Evolutionary conservation across 1,140 invertebrate species (phyloP).

Genomic region (Drosophila bocki): DNA sequence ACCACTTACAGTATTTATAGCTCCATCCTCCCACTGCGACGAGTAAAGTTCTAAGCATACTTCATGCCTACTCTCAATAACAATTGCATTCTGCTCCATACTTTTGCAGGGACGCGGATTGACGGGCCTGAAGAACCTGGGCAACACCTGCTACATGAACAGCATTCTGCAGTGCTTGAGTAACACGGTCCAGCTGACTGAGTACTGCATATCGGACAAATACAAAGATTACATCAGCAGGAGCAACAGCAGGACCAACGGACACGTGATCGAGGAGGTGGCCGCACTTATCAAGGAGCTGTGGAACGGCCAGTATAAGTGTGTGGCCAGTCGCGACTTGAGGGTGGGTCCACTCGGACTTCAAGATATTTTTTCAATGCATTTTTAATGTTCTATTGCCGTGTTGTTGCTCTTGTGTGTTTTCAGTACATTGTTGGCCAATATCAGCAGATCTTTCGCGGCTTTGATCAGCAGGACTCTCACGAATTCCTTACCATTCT

Average conservation of each 20-base stretch:
- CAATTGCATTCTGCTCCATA: not conserved
- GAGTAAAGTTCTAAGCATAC: conserved; percentile 43
- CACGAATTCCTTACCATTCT: conserved; percentile 97
- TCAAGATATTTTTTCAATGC: not conserved
- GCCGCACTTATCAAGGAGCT: conserved; percentile 90
- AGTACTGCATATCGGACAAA: conserved; percentile 90
- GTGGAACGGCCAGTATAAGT: conserved; percentile 91
- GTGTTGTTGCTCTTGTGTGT: conserved; percentile 15
- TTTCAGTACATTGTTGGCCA: conserved; percentile 90
- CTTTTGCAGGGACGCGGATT: conserved; percentile 89
- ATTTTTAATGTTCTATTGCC: not conserved
- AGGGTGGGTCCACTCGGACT: conserved; percentile 70
- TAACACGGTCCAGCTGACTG: conserved; percentile 90
- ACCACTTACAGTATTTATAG: conserved; percentile 74
- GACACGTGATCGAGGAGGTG: conserved; percentile 91
- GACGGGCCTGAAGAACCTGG: conserved; percentile 94
- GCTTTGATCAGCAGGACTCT: conserved; percentile 96
- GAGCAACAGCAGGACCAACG: conserved; percentile 87
- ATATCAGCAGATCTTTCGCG: conserved; percentile 92
- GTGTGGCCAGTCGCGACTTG: conserved; percentile 91
- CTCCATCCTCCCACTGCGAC: conserved; percentile 69
- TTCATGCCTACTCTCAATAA: not conserved
- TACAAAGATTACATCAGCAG: conserved; percentile 87
- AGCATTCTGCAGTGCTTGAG: conserved; percentile 97
- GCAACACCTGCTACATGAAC: conserved; percentile 99